Evolutionary conservation across 2,888 invertebrate genomes (phyloP), one percentile per base, ranked within the genome.

Genomic region (Brachylomia viminalis): DNA sequence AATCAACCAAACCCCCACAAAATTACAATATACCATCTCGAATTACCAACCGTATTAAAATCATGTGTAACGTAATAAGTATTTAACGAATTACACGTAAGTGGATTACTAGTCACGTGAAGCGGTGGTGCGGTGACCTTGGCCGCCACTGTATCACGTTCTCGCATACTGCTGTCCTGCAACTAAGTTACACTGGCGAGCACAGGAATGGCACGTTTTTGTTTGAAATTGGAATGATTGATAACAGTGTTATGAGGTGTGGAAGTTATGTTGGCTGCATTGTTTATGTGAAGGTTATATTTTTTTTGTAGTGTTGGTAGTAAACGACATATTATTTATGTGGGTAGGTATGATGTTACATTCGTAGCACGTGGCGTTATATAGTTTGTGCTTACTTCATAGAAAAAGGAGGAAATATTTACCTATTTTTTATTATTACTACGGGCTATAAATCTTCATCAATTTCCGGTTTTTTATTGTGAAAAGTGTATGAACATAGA

Each of bases 41-140:
- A 74, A 84, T 84, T 75, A 67, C 69, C 17, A 15, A 45, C 33
- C 23, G 27, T 42, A 77, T 33, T 56, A 54, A 66, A 79, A 66
- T 56, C 33, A 54, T 38, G 38, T 42, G 30, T 52, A 72, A 83
- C 69, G 72, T 79, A 85, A 74, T 62, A 79, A 70, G 59, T 65
- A 69, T 72, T 82, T 74, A 77, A 70, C 58, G 64, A 80, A 86
- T 84, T 76, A 79, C 80, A 75, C 72, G 1, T 85, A 86, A 86
- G 66, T 86, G 76, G 86, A 84, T 86, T 86, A 87, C n/a, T 54
- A 52, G 77, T 77, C 89, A 88, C 89, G 88, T 87, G 89, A 88
- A 79, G 52, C n/a, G 45, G 61, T 70, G 56, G 52, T 68, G 62
- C 62, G 69, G 62, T 86, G 86, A 86, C 88, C 88, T 88, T 89